Base-by-base conservation (phyloP, 1,140 invertebrate species). In the Ostrea edulis region DNA sequence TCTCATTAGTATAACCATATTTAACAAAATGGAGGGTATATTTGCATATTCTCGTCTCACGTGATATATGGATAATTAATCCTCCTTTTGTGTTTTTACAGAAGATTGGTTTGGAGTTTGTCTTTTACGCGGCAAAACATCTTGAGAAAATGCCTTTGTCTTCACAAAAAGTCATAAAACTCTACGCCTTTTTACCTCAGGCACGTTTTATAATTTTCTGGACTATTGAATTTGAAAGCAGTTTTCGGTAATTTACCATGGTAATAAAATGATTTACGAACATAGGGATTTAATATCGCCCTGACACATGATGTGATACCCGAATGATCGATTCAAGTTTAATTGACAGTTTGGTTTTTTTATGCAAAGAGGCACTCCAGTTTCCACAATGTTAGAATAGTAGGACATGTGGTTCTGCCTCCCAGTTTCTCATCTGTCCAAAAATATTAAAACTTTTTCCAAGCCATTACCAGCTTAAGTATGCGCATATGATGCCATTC, bases 261-360 rank as follows among this genome's bases (percentile, higher is more conserved):
- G 71, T 82, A 88, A 88, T 88, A 82, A 88, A 86, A 88, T 86
- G 54, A 88, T 88, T 88, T 88, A 85, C 84, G 77, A 65, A 86
- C 87, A 88, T 86, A 65, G 62, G 58, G 83, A 86, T 85, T 86
- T 83, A 86, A 86, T 85, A 86, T 86, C 77, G 55, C 58, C 52
- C 44, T 68, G 87, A 83, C 87, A 85, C 81, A 81, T 86, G 58
- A 81, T 82, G 84, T 83, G 85, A 86, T 82, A 86, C 52, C 25
- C 84, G 62, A 82, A 86, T 88, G 87, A 88, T 88, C 81, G 87
- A 88, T 88, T 82, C 58, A 53, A 51, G 52, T 86, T 88, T 88
- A 86, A 88, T 88, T 58, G 85, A 86, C 54, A 84, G 62, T 82
- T 86, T 77, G 44, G 51, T 77, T 88, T 88, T 62, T 88, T 88